These are phyloP conservation scores for Xylota sylvarum DNA, from an alignment of 2,888 invertebrate species.

Conservation along the genomic window DNA sequence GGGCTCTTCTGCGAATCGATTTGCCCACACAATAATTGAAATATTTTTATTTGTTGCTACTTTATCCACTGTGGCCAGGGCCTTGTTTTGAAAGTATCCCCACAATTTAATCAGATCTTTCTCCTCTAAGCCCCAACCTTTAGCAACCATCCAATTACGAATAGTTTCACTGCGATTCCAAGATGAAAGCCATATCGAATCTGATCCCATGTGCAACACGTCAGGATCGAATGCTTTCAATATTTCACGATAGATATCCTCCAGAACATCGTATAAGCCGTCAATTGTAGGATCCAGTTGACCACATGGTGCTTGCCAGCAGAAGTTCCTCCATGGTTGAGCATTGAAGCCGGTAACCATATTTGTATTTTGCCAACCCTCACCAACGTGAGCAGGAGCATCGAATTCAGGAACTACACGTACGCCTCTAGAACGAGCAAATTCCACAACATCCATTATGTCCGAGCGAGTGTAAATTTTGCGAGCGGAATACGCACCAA, in stretches of 20 bases:
- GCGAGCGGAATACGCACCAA: slow-evolving; percentile 90
- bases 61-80: slow-evolving; percentile 81
- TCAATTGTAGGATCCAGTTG: slow-evolving; percentile 90
- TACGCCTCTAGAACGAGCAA: slow-evolving; percentile 89
- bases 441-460: slow-evolving; percentile 86
- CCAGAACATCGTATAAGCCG: slow-evolving; percentile 87
- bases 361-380: slow-evolving; percentile 90
- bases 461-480: slow-evolving; percentile 87
- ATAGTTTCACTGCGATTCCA: slow-evolving; percentile 91
- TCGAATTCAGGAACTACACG: slow-evolving; percentile 94
- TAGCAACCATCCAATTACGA: slow-evolving; percentile 88
- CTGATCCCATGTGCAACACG: slow-evolving; percentile 93
- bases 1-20: slow-evolving; percentile 89
- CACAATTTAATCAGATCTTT: slow-evolving; percentile 89
- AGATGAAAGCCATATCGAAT: slow-evolving; percentile 87
- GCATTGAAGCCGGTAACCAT: slow-evolving; percentile 88
- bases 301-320: slow-evolving; percentile 92
- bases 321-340: slow-evolving; percentile 88
- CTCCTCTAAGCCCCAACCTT: slow-evolving; percentile 87
- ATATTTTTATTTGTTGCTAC: slow-evolving; percentile 85
- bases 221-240: slow-evolving; percentile 86
- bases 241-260: slow-evolving; percentile 90
- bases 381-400: slow-evolving; percentile 93
- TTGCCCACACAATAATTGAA: slow-evolving; percentile 92
- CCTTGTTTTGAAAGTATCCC: slow-evolving; percentile 89